Conservation (phyloP, 2,797 vertebrate species). For the Lemur catta region DNA sequence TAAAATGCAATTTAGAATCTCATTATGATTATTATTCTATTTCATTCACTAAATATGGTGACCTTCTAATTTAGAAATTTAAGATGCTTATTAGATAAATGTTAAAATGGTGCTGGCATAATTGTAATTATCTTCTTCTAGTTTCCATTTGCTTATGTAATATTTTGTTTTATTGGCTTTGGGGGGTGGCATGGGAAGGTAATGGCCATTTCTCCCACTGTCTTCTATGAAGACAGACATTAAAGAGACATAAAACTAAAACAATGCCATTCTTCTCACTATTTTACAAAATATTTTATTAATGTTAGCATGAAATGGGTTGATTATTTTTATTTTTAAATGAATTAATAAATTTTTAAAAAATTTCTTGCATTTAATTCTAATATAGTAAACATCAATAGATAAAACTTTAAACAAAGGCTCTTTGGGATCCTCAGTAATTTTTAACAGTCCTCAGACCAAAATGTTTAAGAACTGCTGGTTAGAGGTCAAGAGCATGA, state of each 20-base stretch:
- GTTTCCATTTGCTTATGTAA: conserved; percentile 6
- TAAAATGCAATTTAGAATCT: conserved; percentile 73
- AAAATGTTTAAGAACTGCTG: not conserved
- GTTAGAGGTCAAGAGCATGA: not conserved
- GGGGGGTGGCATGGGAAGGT: not conserved
- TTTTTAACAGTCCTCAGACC: not conserved
- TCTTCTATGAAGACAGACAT: not conserved
- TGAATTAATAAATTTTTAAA: not conserved
- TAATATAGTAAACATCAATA: not conserved
- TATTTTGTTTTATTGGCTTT: not conserved
- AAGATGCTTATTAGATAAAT: conserved; percentile 63
- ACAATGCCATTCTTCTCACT: not conserved
- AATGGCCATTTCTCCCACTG: not conserved
- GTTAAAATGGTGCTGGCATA: conserved; percentile 22
- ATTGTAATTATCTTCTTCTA: conserved; percentile 15
- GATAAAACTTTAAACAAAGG: not conserved
- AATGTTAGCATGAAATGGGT: not conserved
- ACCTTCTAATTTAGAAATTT: conserved; percentile 68
- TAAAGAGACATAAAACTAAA: not conserved
- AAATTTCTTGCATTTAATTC: not conserved
- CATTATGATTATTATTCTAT: conserved; percentile 68
- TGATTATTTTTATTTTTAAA: conserved; percentile 36
- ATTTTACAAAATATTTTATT: conserved; percentile 14
- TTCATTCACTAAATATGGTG: conserved; percentile 65
- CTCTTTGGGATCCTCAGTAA: not conserved